These are phyloP conservation scores for Simalia tracyae DNA, from an alignment of 2,797 vertebrate genomes.

Conservation along the genomic window DNA sequence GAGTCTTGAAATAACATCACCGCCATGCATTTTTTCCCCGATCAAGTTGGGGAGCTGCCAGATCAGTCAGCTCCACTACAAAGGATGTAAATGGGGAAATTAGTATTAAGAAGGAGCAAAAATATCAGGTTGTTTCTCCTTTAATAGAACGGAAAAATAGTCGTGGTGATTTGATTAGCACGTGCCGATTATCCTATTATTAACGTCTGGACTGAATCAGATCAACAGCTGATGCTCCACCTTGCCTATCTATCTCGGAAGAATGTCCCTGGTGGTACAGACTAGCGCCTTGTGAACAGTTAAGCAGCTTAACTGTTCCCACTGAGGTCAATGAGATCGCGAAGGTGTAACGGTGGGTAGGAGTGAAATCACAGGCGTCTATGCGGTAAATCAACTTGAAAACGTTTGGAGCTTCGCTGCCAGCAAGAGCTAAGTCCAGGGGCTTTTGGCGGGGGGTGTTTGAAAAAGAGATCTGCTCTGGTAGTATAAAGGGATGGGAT, in stretches of 20 bases:
- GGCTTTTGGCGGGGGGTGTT: not conserved
- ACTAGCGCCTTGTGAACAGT: no score
- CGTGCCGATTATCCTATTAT: not conserved
- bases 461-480: not conserved
- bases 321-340: not conserved
- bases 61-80: not conserved
- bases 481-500: not conserved
- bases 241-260: not conserved
- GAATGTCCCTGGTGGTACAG: slow-evolving; percentile 1
- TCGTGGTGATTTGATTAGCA: not conserved
- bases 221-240: not conserved
- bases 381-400: not conserved
- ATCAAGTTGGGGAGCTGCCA: not conserved
- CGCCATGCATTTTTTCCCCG: not conserved
- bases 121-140: not conserved
- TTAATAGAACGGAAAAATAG: not conserved
- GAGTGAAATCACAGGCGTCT: not conserved
- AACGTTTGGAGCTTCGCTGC: not conserved
- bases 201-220: not conserved
- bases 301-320: not conserved
- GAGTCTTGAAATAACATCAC: not conserved
- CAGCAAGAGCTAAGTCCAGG: no score
- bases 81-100: not conserved
- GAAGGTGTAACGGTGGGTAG: not conserved
- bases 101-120: not conserved